phyloP scores from a whole-genome alignment of 2,113 vertebrate genomes.

The Sclerurus mexicanus region DNA sequence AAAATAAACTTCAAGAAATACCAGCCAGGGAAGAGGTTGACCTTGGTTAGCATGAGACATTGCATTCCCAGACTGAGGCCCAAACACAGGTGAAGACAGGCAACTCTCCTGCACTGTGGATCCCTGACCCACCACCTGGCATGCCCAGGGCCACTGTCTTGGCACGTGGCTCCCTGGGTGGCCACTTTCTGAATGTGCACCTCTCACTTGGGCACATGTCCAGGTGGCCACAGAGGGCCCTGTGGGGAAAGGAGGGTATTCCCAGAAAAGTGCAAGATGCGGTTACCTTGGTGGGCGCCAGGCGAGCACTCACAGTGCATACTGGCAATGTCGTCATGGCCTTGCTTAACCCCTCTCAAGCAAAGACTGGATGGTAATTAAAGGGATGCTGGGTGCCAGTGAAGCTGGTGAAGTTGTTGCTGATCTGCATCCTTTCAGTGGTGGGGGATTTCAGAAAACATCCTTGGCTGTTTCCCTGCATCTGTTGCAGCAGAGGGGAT shows the following conservation, averaged over 20 bases:
- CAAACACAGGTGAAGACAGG: neutral
- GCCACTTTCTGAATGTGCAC: neutral
- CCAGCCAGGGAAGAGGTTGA: neutral
- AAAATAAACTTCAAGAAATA: neutral
- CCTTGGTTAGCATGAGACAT: neutral
- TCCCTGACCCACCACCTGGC: neutral
- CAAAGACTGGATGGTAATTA: neutral
- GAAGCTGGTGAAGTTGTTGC: neutral
- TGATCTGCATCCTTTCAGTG: neutral
- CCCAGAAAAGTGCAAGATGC: neutral
- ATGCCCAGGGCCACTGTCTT: rapidly evolving
- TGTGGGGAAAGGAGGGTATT: neutral
- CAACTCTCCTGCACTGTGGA: neutral
- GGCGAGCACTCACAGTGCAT: neutral
- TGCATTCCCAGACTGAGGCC: neutral
- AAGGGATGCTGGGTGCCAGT: neutral
- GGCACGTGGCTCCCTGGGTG: neutral
- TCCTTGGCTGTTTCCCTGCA: neutral
- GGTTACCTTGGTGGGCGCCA: neutral
- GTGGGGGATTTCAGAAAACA: neutral
- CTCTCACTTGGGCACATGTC: neutral
- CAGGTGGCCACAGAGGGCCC: neutral
- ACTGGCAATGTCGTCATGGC: neutral
- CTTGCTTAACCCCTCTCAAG: neutral
- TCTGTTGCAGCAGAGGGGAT: neutral